These are phyloP conservation scores for Pharmacophagus antenor DNA, from an alignment of 2,888 invertebrate genomes.

Conservation along the genomic window DNA sequence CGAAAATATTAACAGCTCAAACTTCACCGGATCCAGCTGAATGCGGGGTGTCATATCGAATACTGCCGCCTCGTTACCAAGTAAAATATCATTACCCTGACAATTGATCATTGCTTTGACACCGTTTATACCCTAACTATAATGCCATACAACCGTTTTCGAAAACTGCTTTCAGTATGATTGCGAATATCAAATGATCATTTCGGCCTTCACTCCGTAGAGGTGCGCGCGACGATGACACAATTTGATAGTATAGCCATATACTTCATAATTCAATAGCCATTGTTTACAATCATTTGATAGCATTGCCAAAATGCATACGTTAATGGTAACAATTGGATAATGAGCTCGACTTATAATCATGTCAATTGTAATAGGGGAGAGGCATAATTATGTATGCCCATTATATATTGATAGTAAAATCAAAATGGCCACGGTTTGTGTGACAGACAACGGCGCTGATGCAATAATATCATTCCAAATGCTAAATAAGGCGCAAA, in stretches of 20 bases:
- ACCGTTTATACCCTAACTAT: no score
- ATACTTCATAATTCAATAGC: slow-evolving; percentile 4
- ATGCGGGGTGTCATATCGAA: no score
- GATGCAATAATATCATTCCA: not conserved
- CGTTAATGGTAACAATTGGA: slow-evolving; percentile 10
- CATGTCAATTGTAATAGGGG: not conserved
- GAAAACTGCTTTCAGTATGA: no score
- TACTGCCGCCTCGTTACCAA: no score
- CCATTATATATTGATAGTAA: not conserved
- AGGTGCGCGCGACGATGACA: slow-evolving; percentile 6
- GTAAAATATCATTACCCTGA: no score
- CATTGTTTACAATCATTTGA: slow-evolving; percentile 21
- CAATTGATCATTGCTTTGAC: no score
- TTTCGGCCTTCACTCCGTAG: not conserved
- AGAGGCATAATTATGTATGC: not conserved
- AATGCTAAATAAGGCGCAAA: not conserved
- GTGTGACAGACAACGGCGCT: not conserved
- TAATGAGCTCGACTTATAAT: not conserved
- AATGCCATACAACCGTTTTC: no score
- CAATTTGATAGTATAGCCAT: not conserved
- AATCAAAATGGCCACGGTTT: not conserved
- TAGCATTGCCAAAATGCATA: slow-evolving; percentile 17
- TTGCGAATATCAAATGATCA: not conserved
- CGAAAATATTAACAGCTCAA: no score
- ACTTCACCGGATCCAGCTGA: no score